These are phyloP conservation scores for Coleophora deauratella DNA, from an alignment of 2,888 invertebrate genomes.

Conservation along the genomic window DNA sequence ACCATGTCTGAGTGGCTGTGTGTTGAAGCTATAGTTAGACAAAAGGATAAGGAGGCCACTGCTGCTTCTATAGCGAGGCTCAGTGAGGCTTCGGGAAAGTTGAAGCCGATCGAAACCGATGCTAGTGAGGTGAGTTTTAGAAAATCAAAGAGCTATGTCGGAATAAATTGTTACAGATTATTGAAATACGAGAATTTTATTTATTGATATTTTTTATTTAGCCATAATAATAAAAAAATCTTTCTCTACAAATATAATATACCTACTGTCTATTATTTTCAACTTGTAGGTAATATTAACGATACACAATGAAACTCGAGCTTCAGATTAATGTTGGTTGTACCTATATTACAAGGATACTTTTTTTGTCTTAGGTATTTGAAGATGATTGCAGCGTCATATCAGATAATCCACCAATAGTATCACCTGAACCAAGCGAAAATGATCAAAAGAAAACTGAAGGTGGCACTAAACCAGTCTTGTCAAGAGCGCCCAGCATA, in stretches of 20 bases:
- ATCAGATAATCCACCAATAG: constrained; percentile 69
- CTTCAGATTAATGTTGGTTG: no score
- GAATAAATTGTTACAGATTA: no score
- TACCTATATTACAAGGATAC: no score
- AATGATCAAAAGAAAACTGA: constrained; percentile 52
- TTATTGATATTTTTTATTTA: no score
- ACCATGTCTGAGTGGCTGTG: constrained; percentile 97
- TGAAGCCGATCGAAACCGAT: constrained; percentile 43
- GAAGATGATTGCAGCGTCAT: constrained; percentile 74
- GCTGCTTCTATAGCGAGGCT: constrained; percentile 89
- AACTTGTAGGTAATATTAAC: no score
- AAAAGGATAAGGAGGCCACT: constrained; percentile 86
- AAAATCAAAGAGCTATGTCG: no score
- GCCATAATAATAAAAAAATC: no score
- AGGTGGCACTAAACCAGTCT: constrained; percentile 34
- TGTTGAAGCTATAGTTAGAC: constrained; percentile 92
- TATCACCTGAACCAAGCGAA: constrained; percentile 67
- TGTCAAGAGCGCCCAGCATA: constrained; percentile 65
- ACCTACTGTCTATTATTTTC: no score
- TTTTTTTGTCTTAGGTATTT: constrained; percentile 50
- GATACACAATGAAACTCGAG: no score
- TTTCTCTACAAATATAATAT: no score
- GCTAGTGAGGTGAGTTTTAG: constrained; percentile 34
- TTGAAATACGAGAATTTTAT: no score
- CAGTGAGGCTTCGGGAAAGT: constrained; percentile 79